Evolutionary conservation across 2,797 vertebrate species (phyloP), one percentile per base, ranked within the genome.

Genomic region (Leuciscus waleckii): DNA sequence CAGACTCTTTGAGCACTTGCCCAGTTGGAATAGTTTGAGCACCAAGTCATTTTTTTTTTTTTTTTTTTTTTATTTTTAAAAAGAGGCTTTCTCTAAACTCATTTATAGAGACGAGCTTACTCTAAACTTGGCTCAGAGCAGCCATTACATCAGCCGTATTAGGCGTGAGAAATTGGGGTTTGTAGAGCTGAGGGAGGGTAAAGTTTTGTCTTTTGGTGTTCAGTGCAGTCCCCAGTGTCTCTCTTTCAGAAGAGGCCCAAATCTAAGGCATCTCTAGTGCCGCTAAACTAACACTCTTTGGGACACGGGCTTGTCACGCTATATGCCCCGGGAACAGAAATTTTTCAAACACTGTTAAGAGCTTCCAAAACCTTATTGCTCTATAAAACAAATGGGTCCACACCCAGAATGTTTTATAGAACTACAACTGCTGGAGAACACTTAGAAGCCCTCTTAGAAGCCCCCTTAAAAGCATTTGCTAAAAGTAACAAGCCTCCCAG

Each of bases 91-190:
- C n/a, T n/a, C n/a, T n/a, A n/a, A n/a, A n/a, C n/a, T 83, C 91
- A 89, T 93, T 95, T 94, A 93, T 90, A 92, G 90, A 84, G 89
- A 90, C 81, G 75, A 84, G 88, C 89, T 93, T 87, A 86, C 89
- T 92, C 91, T 87, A 89, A 90, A 90, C 90, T 93, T 93, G 95
- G 94, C 94, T 16, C 3, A n/a, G 61, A 83, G 82, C 87, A 90
- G 89, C 83, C 89, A 92, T 95, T 92, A 95, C 94, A 93, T 95
- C 94, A 95, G 90, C 92, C 13, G 78, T 88, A 91, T 84, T 70
- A 91, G 91, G 93, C 93, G 91, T 95, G 94, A 95, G 94, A 95
- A 95, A 94, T 90, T 75, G 56, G 83, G 89, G 92, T 92, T 92
- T 92, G 91, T 91, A 90, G 91, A 92, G 91, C 91, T 9, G 78